Percentiles rank a stretch among this genome's conserved stretches.
Evolutionary conservation across 2,888 invertebrate genomes (phyloP).

Genomic region (Seladonia tumulorum): DNA sequence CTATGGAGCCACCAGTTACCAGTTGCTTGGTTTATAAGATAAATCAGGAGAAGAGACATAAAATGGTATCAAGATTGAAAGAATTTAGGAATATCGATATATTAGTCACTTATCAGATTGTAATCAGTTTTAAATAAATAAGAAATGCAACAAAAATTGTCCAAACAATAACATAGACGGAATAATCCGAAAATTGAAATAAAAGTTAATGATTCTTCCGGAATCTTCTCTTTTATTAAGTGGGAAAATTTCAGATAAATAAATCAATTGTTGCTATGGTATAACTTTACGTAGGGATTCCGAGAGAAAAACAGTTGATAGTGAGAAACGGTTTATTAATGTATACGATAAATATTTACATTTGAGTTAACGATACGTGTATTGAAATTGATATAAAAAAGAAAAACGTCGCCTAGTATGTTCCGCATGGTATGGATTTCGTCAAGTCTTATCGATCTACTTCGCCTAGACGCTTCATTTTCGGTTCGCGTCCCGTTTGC

Average conservation of each 20-base stretch:
- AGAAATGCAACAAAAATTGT: too few species aligned
- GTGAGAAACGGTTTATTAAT: slow-evolving; percentile 14
- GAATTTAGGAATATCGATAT: too few species aligned
- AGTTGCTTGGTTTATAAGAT: too few species aligned
- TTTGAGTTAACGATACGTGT: neutral
- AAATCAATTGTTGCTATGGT: neutral
- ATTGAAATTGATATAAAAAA: neutral
- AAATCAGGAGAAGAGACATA: too few species aligned
- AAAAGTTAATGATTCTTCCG: too few species aligned
- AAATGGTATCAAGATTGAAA: too few species aligned
- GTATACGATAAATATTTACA: neutral
- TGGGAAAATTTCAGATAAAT: neutral
- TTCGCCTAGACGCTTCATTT: neutral
- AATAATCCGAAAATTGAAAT: too few species aligned
- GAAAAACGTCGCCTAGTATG: neutral
- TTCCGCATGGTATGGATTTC: neutral
- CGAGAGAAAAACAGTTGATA: neutral
- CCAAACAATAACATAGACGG: too few species aligned
- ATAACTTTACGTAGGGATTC: neutral
- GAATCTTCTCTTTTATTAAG: too few species aligned
- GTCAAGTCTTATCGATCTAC: neutral
- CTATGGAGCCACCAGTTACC: too few species aligned
- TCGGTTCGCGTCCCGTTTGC: neutral
- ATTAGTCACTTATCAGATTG: too few species aligned
- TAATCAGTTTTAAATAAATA: too few species aligned